Percentiles rank a stretch among this genome's conserved stretches.
phyloP scores from a whole-genome alignment of 2,113 vertebrate species.

The Chitala chitala region DNA sequence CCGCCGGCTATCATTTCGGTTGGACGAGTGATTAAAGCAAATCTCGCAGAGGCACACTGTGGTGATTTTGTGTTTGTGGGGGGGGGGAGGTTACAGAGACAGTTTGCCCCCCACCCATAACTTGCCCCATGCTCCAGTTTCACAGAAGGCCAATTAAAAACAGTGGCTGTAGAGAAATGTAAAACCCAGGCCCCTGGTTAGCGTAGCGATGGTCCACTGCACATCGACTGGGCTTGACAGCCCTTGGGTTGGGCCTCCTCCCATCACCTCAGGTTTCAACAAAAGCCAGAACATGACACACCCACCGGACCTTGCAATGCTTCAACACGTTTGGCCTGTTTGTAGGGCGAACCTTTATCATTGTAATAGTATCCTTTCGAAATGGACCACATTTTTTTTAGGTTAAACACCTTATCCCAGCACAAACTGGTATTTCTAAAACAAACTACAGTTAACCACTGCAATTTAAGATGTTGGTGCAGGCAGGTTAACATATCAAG shows the following conservation, averaged over 20 bases:
- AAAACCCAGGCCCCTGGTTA: neutral
- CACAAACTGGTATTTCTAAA: neutral
- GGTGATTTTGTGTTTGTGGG: slow-evolving; percentile 38
- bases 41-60: slow-evolving; percentile 30
- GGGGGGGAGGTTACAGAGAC: slow-evolving; percentile 10
- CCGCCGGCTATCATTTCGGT: slow-evolving; percentile 8
- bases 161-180: neutral
- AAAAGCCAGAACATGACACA: neutral
- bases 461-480: neutral
- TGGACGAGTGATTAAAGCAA: slow-evolving; percentile 12
- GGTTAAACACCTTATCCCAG: neutral
- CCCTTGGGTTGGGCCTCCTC: neutral
- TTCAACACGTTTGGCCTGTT: neutral
- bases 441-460: neutral
- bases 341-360: neutral
- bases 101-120: neutral
- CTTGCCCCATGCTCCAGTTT: neutral
- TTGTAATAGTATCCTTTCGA: neutral
- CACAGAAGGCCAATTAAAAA: neutral
- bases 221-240: neutral
- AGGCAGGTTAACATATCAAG: neutral
- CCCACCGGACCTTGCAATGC: neutral
- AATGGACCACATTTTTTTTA: too few relatives aligned
- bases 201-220: neutral
- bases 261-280: neutral